These are phyloP conservation scores for Dendrolimus kikuchii DNA, from an alignment of 1,140 invertebrate species.

Conservation along the genomic window DNA sequence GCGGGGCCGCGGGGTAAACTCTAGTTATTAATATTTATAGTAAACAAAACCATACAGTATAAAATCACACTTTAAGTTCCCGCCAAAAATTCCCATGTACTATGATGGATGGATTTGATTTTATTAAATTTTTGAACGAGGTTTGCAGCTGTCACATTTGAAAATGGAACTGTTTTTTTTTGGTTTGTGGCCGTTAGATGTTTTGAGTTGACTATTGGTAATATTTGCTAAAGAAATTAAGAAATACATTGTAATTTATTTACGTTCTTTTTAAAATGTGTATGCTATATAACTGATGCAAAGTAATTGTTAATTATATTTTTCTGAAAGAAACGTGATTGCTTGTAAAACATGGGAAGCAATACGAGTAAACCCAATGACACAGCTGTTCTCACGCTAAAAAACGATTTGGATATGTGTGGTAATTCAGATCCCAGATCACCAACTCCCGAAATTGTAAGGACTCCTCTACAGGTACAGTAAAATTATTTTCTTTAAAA, in stretches of 20 bases:
- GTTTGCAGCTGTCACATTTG: slow-evolving; percentile 16
- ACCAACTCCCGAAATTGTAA: slow-evolving; percentile 59
- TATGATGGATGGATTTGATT: too few relatives aligned
- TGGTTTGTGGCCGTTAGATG: slow-evolving; percentile 54
- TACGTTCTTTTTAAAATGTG: slow-evolving; percentile 6
- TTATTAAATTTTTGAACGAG: too few relatives aligned
- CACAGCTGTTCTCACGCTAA: slow-evolving; percentile 33
- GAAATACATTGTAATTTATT: slow-evolving; percentile 5
- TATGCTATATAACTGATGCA: neutral
- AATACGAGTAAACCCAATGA: slow-evolving; percentile 48
- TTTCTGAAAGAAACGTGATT: neutral
- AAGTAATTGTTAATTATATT: neutral
- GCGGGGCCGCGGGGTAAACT: too few relatives aligned
- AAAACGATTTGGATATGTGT: slow-evolving; percentile 37
- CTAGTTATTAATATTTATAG: too few relatives aligned
- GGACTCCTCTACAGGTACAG: slow-evolving; percentile 59
- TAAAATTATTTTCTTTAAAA: neutral
- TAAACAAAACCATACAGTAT: too few relatives aligned
- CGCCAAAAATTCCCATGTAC: too few relatives aligned
- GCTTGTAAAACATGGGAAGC: slow-evolving; percentile 41
- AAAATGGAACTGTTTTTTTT: slow-evolving; percentile 45
- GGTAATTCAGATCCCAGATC: slow-evolving; percentile 59
- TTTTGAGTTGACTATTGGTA: slow-evolving; percentile 39
- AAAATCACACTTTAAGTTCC: too few relatives aligned
- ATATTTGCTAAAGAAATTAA: slow-evolving; percentile 8